phyloP scores from a whole-genome alignment of 1,140 invertebrate species.

The Venturia canescens region DNA sequence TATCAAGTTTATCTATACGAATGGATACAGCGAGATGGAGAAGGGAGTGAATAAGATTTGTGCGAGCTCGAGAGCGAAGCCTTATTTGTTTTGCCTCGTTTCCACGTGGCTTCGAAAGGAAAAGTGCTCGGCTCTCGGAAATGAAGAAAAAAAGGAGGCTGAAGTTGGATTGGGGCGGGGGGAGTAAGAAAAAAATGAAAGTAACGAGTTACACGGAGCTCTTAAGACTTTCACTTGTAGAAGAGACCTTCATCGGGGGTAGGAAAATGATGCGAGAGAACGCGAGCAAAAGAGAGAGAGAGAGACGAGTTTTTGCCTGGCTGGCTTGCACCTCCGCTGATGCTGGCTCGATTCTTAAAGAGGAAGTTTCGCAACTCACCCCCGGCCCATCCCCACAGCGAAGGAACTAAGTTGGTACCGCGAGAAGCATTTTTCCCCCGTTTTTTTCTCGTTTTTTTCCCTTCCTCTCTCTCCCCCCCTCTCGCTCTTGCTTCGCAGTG shows the following conservation, averaged over 20 bases:
- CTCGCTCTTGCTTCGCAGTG: slow-evolving; percentile 50
- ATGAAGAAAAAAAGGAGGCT: slow-evolving; percentile 54
- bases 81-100: slow-evolving; percentile 26
- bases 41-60: neutral
- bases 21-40: neutral
- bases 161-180: slow-evolving; percentile 60
- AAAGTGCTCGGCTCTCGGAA: slow-evolving; percentile 54
- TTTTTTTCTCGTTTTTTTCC: slow-evolving; percentile 42
- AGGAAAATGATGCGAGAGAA: slow-evolving; percentile 64
- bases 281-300: slow-evolving; percentile 30
- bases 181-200: slow-evolving; percentile 56
- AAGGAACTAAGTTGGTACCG: slow-evolving; percentile 68
- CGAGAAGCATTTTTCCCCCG: slow-evolving; percentile 54
- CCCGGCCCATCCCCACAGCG: slow-evolving; percentile 17
- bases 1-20: too few relatives aligned
- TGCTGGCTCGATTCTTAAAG: slow-evolving; percentile 69
- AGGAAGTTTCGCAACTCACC: slow-evolving; percentile 71
- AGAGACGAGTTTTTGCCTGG: slow-evolving; percentile 42
- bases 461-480: slow-evolving; percentile 19
- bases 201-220: slow-evolving; percentile 63
- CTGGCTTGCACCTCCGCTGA: slow-evolving; percentile 43
- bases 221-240: slow-evolving; percentile 68
- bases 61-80: slow-evolving; percentile 15
- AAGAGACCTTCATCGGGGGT: slow-evolving; percentile 51
- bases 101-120: slow-evolving; percentile 37